phyloP scores from a whole-genome alignment of 2,113 vertebrate genomes.

The Gymnarchus niloticus region DNA sequence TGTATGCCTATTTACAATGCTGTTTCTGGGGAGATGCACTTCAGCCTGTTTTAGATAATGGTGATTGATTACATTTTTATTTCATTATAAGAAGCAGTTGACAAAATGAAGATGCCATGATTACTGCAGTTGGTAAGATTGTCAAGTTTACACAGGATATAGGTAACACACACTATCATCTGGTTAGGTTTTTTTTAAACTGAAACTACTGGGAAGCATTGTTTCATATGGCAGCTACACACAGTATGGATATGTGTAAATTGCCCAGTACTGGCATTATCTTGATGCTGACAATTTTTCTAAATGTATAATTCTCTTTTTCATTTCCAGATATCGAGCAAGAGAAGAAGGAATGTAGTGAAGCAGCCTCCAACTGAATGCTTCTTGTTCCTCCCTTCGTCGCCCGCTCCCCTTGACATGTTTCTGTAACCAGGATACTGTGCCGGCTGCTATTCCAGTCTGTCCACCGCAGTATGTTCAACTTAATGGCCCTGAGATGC shows the following conservation, averaged over 20 bases:
- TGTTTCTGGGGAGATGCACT: not conserved
- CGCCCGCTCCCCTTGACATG: not conserved
- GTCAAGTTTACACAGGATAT: not conserved
- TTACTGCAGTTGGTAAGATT: not conserved
- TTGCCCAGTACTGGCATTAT: not conserved
- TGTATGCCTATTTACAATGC: not conserved
- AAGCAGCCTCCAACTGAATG: conserved; percentile 32
- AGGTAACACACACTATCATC: not conserved
- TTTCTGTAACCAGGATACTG: conserved; percentile 12
- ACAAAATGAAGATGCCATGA: not conserved
- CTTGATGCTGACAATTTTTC: not conserved
- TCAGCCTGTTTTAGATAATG: not conserved
- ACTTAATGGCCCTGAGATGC: conserved; percentile 24
- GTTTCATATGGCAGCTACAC: not conserved
- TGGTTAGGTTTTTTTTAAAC: too few species aligned
- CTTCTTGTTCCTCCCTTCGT: not conserved
- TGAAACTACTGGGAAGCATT: not conserved
- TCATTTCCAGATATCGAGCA: conserved; percentile 67
- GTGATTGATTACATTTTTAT: not conserved
- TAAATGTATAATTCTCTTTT: conserved; percentile 24
- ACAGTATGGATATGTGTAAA: not conserved
- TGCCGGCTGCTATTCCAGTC: not conserved
- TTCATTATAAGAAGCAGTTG: not conserved
- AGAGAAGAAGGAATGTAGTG: conserved; percentile 59
- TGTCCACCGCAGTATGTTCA: conserved; percentile 19